Base-by-base conservation (phyloP, 2,888 invertebrate genomes). In the Phymatocera aterrima region DNA sequence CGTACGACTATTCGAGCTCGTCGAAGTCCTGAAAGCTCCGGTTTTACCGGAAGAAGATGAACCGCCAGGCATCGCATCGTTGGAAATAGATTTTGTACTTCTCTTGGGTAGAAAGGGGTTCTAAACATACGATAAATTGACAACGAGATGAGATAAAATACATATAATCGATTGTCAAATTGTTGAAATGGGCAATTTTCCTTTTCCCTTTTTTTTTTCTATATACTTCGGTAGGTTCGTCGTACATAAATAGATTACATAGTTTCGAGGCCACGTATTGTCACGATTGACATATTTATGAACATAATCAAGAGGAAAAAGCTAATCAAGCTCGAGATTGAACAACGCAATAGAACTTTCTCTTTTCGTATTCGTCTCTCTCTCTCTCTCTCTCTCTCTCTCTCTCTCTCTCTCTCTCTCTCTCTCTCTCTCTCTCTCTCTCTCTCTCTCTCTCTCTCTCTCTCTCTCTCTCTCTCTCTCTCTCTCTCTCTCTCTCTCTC, bases 41-140 rank as follows among this genome's bases (percentile, higher is more conserved):
- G 81, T 68, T 60, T 51, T 80, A 5, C 82, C 57, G 21, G 60
- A 24, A 37, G 81, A 74, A 8, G 83, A 78, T 18, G 83, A 79
- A 65, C 86, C 83, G 28, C 80, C 79, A 3, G 79, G 80, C 51
- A 79, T 77, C 18, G 81, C 61, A 61, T 88, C 84, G 46, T 83
- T 81, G 87, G 89, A 78, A 86, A 83, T 78, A 85, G 87, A 83
- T 89, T 90, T 84, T 85, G 82, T 82, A 48, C 77, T 83, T 80
- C 85, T 83, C 78, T 85, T 88, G 43, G 88, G 81, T 57, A 88
- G 85, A 85, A 94, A 94, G 8, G 94, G 94, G 91, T 94, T 94
- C 93, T 93, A 85, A 72, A 89, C 88, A 74, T 80, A 21, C 72
- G 18, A 80, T 40, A 81, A 40, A 77, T 77, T 70, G 4, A 40